phyloP scores from a whole-genome alignment of 2,888 invertebrate species.

The Aleiodes testaceus region DNA sequence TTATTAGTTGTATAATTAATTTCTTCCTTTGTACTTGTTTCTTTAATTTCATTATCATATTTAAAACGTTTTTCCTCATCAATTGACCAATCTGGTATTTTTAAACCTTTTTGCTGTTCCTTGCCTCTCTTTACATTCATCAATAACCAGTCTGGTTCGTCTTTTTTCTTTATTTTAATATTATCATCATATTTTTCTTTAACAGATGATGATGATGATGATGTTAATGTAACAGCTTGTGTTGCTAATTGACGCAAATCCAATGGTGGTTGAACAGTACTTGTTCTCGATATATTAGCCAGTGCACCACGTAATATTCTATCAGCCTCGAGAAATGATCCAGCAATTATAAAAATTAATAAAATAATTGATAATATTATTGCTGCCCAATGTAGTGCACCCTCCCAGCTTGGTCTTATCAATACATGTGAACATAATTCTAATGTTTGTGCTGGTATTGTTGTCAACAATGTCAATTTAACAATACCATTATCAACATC shows the following conservation, averaged over 20 bases:
- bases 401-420: slow-evolving; percentile 86
- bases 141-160: slow-evolving; percentile 63
- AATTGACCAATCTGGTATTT: slow-evolving; percentile 65
- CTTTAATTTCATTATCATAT: slow-evolving; percentile 64
- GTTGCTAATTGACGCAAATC: slow-evolving; percentile 76
- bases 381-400: slow-evolving; percentile 79
- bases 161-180: slow-evolving; percentile 58
- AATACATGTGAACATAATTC: slow-evolving; percentile 81
- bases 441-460: slow-evolving; percentile 79
- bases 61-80: slow-evolving; percentile 67
- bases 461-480: slow-evolving; percentile 67
- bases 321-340: slow-evolving; percentile 83
- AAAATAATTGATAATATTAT: slow-evolving; percentile 77
- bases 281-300: slow-evolving; percentile 74
- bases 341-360: slow-evolving; percentile 79
- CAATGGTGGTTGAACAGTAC: slow-evolving; percentile 77
- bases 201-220: slow-evolving; percentile 26
- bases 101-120: slow-evolving; percentile 61
- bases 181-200: slow-evolving; percentile 62
- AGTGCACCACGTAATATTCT: slow-evolving; percentile 77
- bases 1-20: background rate
- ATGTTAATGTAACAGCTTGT: slow-evolving; percentile 63
- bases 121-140: slow-evolving; percentile 65
- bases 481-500: slow-evolving; percentile 59
- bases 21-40: slow-evolving; percentile 44